Conservation (phyloP, 2,797 vertebrate species). For the Pempheris klunzingeri region DNA sequence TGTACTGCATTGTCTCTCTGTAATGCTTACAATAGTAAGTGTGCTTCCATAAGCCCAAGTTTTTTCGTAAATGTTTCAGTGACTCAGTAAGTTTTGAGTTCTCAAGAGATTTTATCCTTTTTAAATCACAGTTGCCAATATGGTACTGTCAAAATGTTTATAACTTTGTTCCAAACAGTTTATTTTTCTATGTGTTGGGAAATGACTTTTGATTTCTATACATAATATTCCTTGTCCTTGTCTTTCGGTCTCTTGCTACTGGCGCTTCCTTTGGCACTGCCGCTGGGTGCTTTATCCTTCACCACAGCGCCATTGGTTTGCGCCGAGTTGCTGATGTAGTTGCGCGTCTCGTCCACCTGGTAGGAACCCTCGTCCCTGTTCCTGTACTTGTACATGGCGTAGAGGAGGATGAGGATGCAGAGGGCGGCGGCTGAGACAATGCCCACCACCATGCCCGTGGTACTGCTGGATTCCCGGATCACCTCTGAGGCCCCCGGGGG, state of each 20-base stretch:
- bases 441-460: conserved; percentile 99
- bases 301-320: conserved; percentile 98
- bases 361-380: conserved; percentile 99
- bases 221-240: conserved; percentile 99
- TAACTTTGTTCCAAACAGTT: conserved; percentile 87
- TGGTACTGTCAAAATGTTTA: conserved; percentile 84
- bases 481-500: conserved; percentile 98
- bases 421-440: conserved; percentile 99
- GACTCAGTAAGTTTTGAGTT: conserved; percentile 86
- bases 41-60: conserved; percentile 77
- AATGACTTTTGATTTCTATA: conserved; percentile 88
- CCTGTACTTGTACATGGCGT: conserved; percentile 99
- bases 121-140: conserved; percentile 86
- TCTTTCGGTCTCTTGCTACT: conserved; percentile 98
- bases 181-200: conserved; percentile 87
- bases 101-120: conserved; percentile 70
- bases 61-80: conserved; percentile 85
- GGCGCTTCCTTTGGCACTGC: conserved; percentile 85
- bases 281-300: conserved; percentile 94
- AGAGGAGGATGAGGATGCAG: conserved; percentile 99
- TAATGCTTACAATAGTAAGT: conserved; percentile 82
- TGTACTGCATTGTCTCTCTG: conserved; percentile 74
- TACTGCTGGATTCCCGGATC: conserved; percentile 99
- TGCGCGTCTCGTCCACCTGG: conserved; percentile 99
- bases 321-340: conserved; percentile 99